Evolutionary conservation across 2,797 vertebrate genomes (phyloP), one percentile per base, ranked within the genome.

Genomic region (Anguilla obscura): DNA sequence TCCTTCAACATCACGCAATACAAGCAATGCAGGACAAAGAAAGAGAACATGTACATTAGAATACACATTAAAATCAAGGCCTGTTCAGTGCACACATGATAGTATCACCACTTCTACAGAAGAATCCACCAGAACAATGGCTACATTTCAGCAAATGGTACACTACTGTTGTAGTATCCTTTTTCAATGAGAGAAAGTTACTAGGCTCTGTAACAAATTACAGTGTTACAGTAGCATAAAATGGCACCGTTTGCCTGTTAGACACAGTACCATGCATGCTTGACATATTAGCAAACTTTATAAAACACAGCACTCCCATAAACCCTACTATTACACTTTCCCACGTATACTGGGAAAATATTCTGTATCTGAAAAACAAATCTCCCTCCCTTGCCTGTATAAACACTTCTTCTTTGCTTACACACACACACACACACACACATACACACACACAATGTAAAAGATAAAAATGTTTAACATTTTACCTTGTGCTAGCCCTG

Each of bases 401-500:
- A 63, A 63, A 76, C 30, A 71, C 30, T 33, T 21, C 27, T 14
- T 36, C 4, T 18, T 16, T 36, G 30, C 71, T 36, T 3, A 71
- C 7, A 71, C n/a, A 71, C n/a, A 69, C 12, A 74, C 27, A 74
- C n/a, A 69, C 33, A 76, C 12, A n/a, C n/a, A 76, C 16, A 79
- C 33, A 76, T 12, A 71, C 74, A 79, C 14, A 79, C 14, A 36
- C 30, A 76, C 27, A 69, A 4, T 30, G 9, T 76, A 45, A 45
- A 5, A 79, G 33, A 40, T 79, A 16, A 40, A 7, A 12, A 16
- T 16, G 16, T 9, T 3, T 30, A 9, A 10, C 2, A 16, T 40
- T 36, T 76, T 76, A 76, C 71, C 71, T 76, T 76, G 71, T 76
- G 71, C 9, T 76, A 69, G 63, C 63, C n/a, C 30, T 36, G 30